Conservation (phyloP, 2,113 vertebrate genomes). For the Stigmatopora argus region DNA sequence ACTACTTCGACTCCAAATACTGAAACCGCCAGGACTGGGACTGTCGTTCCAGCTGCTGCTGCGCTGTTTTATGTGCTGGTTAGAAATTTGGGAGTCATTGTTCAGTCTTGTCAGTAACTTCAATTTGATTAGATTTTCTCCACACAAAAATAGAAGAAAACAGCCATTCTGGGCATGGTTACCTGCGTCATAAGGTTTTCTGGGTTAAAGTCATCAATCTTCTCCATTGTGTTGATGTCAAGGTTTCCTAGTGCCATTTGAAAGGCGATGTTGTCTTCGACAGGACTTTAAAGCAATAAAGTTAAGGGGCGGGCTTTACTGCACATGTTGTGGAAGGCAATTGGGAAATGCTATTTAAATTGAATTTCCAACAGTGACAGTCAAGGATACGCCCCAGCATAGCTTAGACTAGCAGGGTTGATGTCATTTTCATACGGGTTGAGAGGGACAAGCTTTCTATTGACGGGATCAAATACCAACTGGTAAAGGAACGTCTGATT, state of each 20-base stretch:
- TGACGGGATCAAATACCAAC: slow-evolving; percentile 88
- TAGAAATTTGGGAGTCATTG: slow-evolving; percentile 4
- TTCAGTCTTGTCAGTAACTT: neutral
- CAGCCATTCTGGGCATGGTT: neutral
- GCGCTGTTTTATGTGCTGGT: slow-evolving; percentile 64
- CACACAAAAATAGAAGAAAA: too few species aligned
- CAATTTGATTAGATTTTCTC: too few species aligned
- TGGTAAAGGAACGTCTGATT: slow-evolving; percentile 97
- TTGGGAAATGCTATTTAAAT: neutral
- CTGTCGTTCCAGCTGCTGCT: slow-evolving; percentile 74
- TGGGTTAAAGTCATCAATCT: slow-evolving; percentile 82
- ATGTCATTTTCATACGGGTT: slow-evolving; percentile 81
- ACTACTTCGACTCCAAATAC: slow-evolving; percentile 44
- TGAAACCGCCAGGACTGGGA: neutral
- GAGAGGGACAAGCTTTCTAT: slow-evolving; percentile 82
- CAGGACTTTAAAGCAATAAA: slow-evolving; percentile 64
- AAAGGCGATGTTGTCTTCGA: slow-evolving; percentile 79
- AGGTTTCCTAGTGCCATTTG: slow-evolving; percentile 92
- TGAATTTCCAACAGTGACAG: neutral
- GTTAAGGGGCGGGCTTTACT: slow-evolving; percentile 66
- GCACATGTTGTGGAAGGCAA: neutral
- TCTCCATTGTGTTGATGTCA: slow-evolving; percentile 81
- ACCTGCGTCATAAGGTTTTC: slow-evolving; percentile 67
- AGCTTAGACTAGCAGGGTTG: slow-evolving; percentile 75
- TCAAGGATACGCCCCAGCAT: slow-evolving; percentile 91